Evolutionary conservation across 1,140 invertebrate species (phyloP).

Genomic region (Dendrolimus punctatus): DNA sequence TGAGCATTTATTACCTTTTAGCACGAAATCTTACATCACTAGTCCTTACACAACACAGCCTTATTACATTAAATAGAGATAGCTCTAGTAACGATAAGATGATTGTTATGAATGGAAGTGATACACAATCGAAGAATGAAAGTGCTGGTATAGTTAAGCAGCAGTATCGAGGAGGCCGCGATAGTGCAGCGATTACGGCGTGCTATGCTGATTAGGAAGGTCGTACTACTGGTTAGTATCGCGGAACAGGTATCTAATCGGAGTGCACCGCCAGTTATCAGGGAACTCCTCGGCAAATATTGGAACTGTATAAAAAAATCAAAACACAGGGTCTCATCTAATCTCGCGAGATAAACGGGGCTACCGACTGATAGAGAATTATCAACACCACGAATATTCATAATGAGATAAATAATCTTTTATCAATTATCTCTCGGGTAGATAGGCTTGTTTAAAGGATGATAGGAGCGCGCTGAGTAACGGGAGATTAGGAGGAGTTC

Average conservation of each 20-base stretch:
- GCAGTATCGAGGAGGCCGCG: not conserved
- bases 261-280: constrained; percentile 45
- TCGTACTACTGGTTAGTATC: constrained; percentile 8
- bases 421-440: constrained; percentile 68
- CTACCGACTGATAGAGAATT: constrained; percentile 70
- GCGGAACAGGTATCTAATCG: constrained; percentile 55
- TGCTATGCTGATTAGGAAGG: constrained; percentile 4
- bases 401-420: constrained; percentile 72
- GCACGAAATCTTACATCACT: not conserved
- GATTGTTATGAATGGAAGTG: too few species aligned
- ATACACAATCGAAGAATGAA: not conserved
- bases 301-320: constrained; percentile 63
- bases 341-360: constrained; percentile 69
- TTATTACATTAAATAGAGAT: too few species aligned
- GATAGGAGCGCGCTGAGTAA: constrained; percentile 45
- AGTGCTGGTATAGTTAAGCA: constrained; percentile 4
- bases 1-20: constrained; percentile 64
- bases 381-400: constrained; percentile 68
- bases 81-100: too few species aligned
- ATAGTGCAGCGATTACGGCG: constrained; percentile 37
- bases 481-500: constrained; percentile 60
- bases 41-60: too few species aligned
- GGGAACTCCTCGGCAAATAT: constrained; percentile 69
- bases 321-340: constrained; percentile 70
- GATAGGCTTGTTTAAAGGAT: constrained; percentile 70